phyloP scores from a whole-genome alignment of 2,888 invertebrate species.

The Caenorhabditis sp. region DNA sequence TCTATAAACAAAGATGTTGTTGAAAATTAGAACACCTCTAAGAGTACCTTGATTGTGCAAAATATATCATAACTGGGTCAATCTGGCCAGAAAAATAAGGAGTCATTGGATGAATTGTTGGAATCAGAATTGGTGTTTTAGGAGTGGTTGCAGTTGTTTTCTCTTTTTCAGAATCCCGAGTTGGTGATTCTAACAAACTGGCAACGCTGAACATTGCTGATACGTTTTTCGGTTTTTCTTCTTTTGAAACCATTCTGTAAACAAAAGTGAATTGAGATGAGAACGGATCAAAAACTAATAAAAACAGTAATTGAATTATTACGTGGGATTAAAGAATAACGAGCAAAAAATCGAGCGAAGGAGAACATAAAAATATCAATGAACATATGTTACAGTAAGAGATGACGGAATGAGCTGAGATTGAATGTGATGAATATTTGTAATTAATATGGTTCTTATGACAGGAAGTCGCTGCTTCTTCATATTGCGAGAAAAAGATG shows the following conservation, averaged over 20 bases:
- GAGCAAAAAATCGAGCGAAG: constrained; percentile 15
- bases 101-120: constrained; percentile 19
- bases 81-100: constrained; percentile 43
- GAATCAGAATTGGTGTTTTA: constrained; percentile 30
- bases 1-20: constrained; percentile 8
- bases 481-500: constrained; percentile 6
- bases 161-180: not conserved
- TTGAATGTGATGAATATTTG: constrained; percentile 13
- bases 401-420: too few relatives aligned
- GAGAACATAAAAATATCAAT: constrained; percentile 10
- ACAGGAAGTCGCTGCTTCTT: constrained; percentile 10
- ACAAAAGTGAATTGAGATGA: constrained; percentile 8
- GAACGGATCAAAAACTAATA: constrained; percentile 23
- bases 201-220: constrained; percentile 47
- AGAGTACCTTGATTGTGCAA: constrained; percentile 47
- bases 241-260: constrained; percentile 39
- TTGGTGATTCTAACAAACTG: constrained; percentile 35
- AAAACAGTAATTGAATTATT: not conserved
- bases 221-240: constrained; percentile 30
- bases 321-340: constrained; percentile 16
- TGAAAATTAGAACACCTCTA: too few relatives aligned
- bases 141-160: constrained; percentile 35
- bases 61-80: constrained; percentile 48
- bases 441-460: constrained; percentile 36
- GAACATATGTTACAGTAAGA: constrained; percentile 41